Percentiles rank a stretch among this genome's conserved stretches.
phyloP scores from a whole-genome alignment of 2,888 invertebrate genomes.

The Eudasyphora cyanicolor region DNA sequence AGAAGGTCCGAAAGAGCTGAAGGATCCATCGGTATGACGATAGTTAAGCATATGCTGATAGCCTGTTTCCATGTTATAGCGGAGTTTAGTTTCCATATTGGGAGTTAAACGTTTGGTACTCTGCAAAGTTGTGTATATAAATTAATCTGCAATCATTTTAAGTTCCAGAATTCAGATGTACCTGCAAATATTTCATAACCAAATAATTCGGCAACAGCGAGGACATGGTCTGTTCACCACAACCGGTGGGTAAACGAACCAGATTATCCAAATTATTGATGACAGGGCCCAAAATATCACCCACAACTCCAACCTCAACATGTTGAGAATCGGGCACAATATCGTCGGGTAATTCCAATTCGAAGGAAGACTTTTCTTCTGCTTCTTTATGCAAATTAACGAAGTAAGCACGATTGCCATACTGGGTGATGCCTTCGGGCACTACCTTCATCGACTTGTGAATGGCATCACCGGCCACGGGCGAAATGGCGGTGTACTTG shows the following conservation, averaged over 20 bases:
- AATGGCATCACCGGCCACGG: constrained; percentile 89
- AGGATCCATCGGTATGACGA: constrained; percentile 92
- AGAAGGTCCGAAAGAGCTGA: constrained; percentile 87
- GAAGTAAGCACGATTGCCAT: constrained; percentile 86
- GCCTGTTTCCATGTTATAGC: constrained; percentile 86
- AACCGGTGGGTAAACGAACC: constrained; percentile 85
- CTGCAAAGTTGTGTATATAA: constrained; percentile 68
- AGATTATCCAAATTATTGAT: constrained; percentile 84
- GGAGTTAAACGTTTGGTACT: constrained; percentile 83
- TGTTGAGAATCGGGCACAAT: constrained; percentile 84
- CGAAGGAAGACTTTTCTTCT: constrained; percentile 83
- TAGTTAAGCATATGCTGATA: constrained; percentile 95
- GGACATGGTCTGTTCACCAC: constrained; percentile 88
- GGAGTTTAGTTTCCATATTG: constrained; percentile 83
- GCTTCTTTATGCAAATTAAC: constrained; percentile 84
- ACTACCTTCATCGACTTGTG: constrained; percentile 87
- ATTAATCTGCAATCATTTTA: neutral
- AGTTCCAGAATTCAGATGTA: constrained; percentile 75
- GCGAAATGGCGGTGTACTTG: constrained; percentile 88
- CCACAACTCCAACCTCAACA: constrained; percentile 82
- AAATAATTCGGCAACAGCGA: constrained; percentile 86
- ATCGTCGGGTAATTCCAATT: constrained; percentile 88
- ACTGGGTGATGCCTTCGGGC: constrained; percentile 90
- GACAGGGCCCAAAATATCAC: constrained; percentile 83
- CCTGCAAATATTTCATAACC: constrained; percentile 90